Evolutionary conservation across 2,888 invertebrate species (phyloP), one percentile per base, ranked within the genome.

Genomic region (Pogonocherus hispidulus): DNA sequence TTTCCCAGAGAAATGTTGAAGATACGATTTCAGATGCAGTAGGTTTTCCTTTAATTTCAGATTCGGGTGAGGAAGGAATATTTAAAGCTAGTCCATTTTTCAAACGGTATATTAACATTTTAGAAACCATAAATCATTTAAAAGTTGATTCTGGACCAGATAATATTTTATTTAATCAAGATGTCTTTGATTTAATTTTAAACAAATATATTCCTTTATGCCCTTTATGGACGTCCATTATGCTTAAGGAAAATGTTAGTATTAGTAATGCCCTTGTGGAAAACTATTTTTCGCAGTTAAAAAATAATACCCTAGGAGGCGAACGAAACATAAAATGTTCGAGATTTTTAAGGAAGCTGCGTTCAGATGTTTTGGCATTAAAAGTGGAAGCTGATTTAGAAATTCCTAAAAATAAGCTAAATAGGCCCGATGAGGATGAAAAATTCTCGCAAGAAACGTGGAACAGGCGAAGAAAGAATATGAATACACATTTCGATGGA

Each of bases 1-100:
- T 14, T 8, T 5, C 11, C 11, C 3, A 16, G 3, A n/a, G 44
- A 14, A 16, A 8, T 16, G 44, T 4, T 16, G 44, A 41, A 16
- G 11, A 14, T 41, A 46, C 23, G 11, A 22, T 41, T 6, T 23
- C 20, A 1, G 23, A 8, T 22, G 16, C 37, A 37, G 49, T n/a
- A 1, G 27, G 27, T 27, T 27, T 27, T 27, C 27, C 27, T 27
- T 5, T 8, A 27, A 8, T 27, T 8, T 5, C 27, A 27, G 1
- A 0, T 54, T 9, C 19, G 20, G 27, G 49, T 3, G 8, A 63
- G 6, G 37, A 63, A 44, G 44, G 37, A 19, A 8, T 55, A n/a
- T 64, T 35, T 19, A 16, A 56, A 14, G 22, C n/a, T 22, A 64
- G 64, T 32, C 64, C 64, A 3, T 64, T 64, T 56, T 64, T 44